Evolutionary conservation across 2,888 invertebrate genomes (phyloP).

Genomic region (Neoaliturus tenellus): DNA sequence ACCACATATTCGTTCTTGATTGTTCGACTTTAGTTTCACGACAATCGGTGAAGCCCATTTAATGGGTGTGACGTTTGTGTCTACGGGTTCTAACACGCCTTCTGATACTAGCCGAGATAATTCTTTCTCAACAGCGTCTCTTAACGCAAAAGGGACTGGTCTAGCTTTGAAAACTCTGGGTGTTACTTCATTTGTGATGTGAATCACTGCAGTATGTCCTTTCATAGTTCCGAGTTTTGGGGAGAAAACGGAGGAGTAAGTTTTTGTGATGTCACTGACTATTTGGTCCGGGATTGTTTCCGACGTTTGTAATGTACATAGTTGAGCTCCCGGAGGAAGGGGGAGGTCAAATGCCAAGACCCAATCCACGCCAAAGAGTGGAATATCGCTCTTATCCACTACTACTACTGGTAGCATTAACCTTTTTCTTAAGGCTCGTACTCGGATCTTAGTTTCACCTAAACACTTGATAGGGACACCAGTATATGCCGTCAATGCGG

Average conservation of each 20-base stretch:
- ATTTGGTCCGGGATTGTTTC: no score
- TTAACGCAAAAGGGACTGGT: background rate
- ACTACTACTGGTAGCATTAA: no score
- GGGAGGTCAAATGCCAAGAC: no score
- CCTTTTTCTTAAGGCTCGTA: background rate
- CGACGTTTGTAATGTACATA: background rate
- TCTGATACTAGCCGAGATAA: background rate
- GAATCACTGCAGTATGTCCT: background rate
- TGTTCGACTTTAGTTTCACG: background rate
- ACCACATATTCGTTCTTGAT: background rate
- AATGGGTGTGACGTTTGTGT: no score
- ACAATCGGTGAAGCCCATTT: background rate
- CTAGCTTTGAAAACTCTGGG: background rate
- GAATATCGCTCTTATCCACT: background rate
- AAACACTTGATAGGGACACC: slow-evolving; percentile 10
- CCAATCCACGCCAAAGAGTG: slow-evolving; percentile 19
- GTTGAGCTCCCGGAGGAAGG: background rate
- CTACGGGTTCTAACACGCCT: background rate
- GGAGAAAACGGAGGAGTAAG: background rate
- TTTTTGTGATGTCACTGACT: background rate
- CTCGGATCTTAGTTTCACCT: background rate
- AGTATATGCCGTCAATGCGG: background rate
- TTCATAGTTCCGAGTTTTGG: background rate
- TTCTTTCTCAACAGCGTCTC: background rate
- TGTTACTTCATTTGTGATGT: background rate